These are phyloP conservation scores for Drosophila leonis DNA, from an alignment of 2,888 invertebrate genomes.

Conservation along the genomic window DNA sequence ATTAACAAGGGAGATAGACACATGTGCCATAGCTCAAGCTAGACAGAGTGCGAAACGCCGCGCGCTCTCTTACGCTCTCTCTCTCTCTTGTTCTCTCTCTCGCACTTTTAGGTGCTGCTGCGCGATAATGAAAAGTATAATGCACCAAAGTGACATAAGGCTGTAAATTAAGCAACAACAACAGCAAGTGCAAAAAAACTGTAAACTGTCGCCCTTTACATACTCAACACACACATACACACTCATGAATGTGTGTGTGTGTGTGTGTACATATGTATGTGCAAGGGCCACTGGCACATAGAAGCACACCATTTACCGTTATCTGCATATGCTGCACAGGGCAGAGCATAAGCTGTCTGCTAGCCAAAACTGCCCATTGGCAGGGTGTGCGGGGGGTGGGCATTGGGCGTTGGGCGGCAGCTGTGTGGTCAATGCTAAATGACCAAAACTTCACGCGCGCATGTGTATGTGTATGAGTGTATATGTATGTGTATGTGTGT, in stretches of 20 bases:
- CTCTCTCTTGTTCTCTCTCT: slow-evolving; percentile 14
- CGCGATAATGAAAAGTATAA: slow-evolving; percentile 79
- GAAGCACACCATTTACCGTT: slow-evolving; percentile 70
- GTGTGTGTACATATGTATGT: slow-evolving; percentile 1
- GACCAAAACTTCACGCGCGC: slow-evolving; percentile 44
- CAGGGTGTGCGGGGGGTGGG: background rate
- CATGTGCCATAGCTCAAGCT: slow-evolving; percentile 24
- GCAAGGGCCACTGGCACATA: slow-evolving; percentile 32
- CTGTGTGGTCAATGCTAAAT: slow-evolving; percentile 53
- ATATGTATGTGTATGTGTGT: slow-evolving; percentile 26
- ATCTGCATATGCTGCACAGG: slow-evolving; percentile 71
- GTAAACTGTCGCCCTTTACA: slow-evolving; percentile 56
- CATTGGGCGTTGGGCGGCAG: background rate
- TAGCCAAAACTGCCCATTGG: slow-evolving; percentile 1
- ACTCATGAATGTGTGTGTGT: background rate
- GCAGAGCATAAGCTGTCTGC: slow-evolving; percentile 28
- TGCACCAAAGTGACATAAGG: slow-evolving; percentile 81
- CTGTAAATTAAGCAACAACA: slow-evolving; percentile 78
- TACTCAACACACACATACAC: slow-evolving; percentile 17
- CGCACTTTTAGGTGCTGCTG: slow-evolving; percentile 56
- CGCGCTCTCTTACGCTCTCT: slow-evolving; percentile 12
- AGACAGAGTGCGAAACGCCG: slow-evolving; percentile 34
- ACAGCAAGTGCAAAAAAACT: slow-evolving; percentile 32
- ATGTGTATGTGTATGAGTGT: background rate
- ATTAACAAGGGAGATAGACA: slow-evolving; percentile 46